Conservation (phyloP, 2,797 vertebrate species). For the Amniataba percoides region DNA sequence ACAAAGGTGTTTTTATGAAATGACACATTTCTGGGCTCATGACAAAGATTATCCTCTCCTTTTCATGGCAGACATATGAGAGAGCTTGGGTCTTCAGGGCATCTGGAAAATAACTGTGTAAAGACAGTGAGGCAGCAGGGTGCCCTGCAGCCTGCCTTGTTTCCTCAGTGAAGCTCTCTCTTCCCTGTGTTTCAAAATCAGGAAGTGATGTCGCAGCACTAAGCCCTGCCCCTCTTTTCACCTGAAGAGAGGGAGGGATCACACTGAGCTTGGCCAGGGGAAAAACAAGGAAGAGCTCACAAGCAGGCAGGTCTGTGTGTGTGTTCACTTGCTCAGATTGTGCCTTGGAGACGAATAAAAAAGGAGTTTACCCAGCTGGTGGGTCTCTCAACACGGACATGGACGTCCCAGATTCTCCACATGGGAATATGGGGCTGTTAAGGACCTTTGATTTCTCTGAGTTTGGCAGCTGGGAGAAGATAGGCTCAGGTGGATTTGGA, state of each 20-base stretch:
- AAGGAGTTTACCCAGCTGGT: constrained; percentile 58
- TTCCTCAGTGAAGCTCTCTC: constrained; percentile 4
- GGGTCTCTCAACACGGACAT: constrained; percentile 79
- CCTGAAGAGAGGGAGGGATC: constrained; percentile 83
- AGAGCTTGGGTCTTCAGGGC: constrained; percentile 30
- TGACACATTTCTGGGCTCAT: constrained; percentile 51
- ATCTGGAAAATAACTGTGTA: constrained; percentile 10
- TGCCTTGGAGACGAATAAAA: constrained; percentile 61
- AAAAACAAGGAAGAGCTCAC: constrained; percentile 83
- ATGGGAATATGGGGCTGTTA: constrained; percentile 92
- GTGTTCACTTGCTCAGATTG: constrained; percentile 49
- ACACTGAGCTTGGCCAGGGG: constrained; percentile 63
- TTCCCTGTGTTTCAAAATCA: constrained; percentile 58
- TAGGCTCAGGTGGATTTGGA: constrained; percentile 97
- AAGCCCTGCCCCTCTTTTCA: constrained; percentile 79
- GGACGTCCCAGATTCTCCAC: constrained; percentile 87
- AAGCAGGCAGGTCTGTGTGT: constrained; percentile 66
- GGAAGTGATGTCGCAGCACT: constrained; percentile 84
- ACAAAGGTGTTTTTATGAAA: constrained; percentile 67
- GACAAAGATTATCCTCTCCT: constrained; percentile 25
- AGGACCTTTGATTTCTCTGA: constrained; percentile 92
- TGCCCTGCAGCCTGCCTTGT: constrained; percentile 23
- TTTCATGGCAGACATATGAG: constrained; percentile 51
- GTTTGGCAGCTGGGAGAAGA: constrained; percentile 96
- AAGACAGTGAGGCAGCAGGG: constrained; percentile 4